Percentiles rank a stretch among this genome's conserved stretches.
Conservation (phyloP, 2,797 vertebrate genomes). For the Danio albolineatus region DNA sequence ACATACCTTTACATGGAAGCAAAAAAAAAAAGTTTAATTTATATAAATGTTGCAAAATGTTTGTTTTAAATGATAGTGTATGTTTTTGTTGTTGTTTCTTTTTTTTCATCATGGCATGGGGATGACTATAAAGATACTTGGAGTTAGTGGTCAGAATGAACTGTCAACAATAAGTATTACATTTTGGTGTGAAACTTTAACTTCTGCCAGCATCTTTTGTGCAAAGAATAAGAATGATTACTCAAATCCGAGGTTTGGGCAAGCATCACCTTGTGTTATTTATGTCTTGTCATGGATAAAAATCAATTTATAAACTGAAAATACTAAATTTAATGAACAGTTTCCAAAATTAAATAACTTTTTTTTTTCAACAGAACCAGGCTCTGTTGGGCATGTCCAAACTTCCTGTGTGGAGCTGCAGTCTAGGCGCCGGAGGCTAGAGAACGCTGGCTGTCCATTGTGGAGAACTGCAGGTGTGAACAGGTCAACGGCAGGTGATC, state of each 20-base stretch:
- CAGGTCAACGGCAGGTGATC: no score
- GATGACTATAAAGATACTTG: neutral
- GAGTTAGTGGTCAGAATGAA: neutral
- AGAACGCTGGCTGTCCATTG: no score
- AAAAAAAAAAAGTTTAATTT: neutral
- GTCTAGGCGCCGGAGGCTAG: no score
- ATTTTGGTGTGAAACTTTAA: neutral
- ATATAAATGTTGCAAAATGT: neutral
- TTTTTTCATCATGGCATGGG: neutral
- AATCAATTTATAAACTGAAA: neutral
- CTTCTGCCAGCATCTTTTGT: neutral
- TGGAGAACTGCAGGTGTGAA: no score
- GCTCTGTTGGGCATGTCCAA: no score
- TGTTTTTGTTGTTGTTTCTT: no score
- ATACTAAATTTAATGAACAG: neutral
- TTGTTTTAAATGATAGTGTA: no score
- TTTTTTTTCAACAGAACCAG: no score
- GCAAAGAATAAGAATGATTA: neutral
- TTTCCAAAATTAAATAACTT: neutral
- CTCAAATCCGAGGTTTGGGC: neutral
- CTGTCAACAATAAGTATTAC: no score
- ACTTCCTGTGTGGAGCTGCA: no score
- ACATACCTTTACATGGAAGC: neutral
- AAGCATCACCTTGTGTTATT: neutral
- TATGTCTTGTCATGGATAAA: neutral